Base-by-base conservation (phyloP, 2,113 vertebrate genomes). In the Lepus americanus region DNA sequence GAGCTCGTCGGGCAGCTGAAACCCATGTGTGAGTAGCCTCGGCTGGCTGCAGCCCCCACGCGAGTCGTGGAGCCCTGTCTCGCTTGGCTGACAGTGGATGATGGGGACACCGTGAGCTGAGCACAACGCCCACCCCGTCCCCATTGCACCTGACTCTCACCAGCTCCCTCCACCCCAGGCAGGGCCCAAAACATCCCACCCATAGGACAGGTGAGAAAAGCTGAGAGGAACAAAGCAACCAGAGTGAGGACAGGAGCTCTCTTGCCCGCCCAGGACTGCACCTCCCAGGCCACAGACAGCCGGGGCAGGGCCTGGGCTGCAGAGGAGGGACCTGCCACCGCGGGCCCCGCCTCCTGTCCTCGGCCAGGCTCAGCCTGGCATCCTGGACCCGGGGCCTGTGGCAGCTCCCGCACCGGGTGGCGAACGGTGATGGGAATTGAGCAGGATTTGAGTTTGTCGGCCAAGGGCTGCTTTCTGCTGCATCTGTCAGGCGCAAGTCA, bases 1-100 rank as follows among this genome's bases (percentile, higher is more conserved):
- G 99, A 99, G 77, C 99, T 99, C 88, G 99, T 99, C 17, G 99
- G 99, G 92, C 99, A 99, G 98, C 99, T 99, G 92, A 99, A 99
- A 94, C 99, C 99, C 3, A 99, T 99, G 99, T 99, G 99, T 99
- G 98, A 99, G 99, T 99, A 98, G 76, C 78, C 64, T 0, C 7
- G 12, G 3, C 70, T 1, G 3, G 81, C 94, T 70, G 79, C 12
- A 0, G 13, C 59, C 2, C 7, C 53, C 22, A 0, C n/a, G 39
- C 0, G 0, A 0, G 36, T 9, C 10, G 8, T 0, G 6, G 70
- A 53, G 44, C 64, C 84, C 53, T 31, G 0, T n/a, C 51, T 51
- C 0, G 0, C 59, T 10, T 0, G 0, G 55, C 0, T 1, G 20
- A 9, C 2, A 13, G 64, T 10, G 88, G 23, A 44, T 44, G 44